phyloP scores from a whole-genome alignment of 2,888 invertebrate species.

The Drosophila antonietae region DNA sequence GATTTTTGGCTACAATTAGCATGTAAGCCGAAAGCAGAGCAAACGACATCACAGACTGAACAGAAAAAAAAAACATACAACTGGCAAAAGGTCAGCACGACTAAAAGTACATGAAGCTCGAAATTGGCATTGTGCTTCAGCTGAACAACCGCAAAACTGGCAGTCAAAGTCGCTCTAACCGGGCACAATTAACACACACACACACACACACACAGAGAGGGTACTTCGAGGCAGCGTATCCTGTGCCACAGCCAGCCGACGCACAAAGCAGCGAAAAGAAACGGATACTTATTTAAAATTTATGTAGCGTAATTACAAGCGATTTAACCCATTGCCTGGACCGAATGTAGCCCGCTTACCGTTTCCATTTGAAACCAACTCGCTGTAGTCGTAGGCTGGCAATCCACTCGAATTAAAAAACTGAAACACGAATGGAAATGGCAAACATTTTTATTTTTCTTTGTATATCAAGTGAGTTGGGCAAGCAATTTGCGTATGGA shows the following conservation, averaged over 20 bases:
- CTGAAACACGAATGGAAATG: conserved; percentile 45
- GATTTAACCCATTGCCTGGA: conserved; percentile 75
- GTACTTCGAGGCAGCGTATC: conserved; percentile 48
- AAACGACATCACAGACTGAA: conserved; percentile 38
- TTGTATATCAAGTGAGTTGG: neutral
- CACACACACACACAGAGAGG: conserved; percentile 53
- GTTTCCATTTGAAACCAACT: conserved; percentile 11
- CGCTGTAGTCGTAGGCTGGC: conserved; percentile 37
- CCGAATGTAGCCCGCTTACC: conserved; percentile 14
- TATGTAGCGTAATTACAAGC: conserved; percentile 81
- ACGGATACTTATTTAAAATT: conserved; percentile 81
- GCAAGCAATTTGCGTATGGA: neutral
- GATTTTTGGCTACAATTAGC: conserved; percentile 78
- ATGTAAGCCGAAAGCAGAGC: conserved; percentile 64
- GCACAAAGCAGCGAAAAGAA: conserved; percentile 71
- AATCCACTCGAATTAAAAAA: conserved; percentile 54
- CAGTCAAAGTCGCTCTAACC: conserved; percentile 58
- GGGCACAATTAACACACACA: conserved; percentile 65
- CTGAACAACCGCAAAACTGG: conserved; percentile 53
- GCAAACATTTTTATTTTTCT: conserved; percentile 15
- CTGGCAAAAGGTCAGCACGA: conserved; percentile 50
- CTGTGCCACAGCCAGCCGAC: conserved; percentile 46
- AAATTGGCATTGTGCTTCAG: conserved; percentile 65
- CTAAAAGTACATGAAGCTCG: conserved; percentile 57
- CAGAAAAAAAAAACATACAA: conserved; percentile 21